Percentiles rank a stretch among this genome's conserved stretches.
Evolutionary conservation across 2,113 vertebrate species (phyloP).

Genomic region (Nothoprocta pentlandii): DNA sequence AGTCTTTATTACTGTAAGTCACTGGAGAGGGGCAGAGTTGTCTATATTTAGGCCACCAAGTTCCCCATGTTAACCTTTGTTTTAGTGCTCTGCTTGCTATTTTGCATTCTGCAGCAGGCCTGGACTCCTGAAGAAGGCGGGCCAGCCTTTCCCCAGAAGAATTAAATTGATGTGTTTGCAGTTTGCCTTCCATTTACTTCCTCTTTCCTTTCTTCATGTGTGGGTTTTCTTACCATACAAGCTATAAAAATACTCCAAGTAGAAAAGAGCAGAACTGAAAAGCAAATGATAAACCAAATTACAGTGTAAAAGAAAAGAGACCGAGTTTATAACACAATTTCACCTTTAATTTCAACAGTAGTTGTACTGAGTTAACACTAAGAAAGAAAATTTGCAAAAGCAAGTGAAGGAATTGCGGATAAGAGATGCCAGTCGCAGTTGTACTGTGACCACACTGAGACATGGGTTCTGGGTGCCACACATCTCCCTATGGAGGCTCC

Average conservation of each 20-base stretch:
- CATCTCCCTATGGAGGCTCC: not conserved
- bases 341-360: not conserved
- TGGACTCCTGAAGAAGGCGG: not conserved
- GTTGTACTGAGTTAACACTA: not conserved
- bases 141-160: not conserved
- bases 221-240: constrained; percentile 3
- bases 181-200: constrained; percentile 30
- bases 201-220: not conserved
- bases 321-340: not conserved
- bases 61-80: not conserved
- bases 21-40: not conserved
- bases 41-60: constrained; percentile 50
- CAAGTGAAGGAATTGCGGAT: not conserved
- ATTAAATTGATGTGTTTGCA: not conserved
- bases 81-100: constrained; percentile 23
- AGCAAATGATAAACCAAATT: not conserved
- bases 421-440: not conserved
- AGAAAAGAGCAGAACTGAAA: not conserved
- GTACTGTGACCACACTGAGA: not conserved
- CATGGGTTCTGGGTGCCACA: not conserved
- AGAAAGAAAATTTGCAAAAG: constrained; percentile 25
- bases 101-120: not conserved
- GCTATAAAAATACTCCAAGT: not conserved
- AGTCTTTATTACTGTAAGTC: constrained; percentile 29
- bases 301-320: not conserved